Base-by-base conservation (phyloP, 1,140 invertebrate species). In the Eciton burchellii region DNA sequence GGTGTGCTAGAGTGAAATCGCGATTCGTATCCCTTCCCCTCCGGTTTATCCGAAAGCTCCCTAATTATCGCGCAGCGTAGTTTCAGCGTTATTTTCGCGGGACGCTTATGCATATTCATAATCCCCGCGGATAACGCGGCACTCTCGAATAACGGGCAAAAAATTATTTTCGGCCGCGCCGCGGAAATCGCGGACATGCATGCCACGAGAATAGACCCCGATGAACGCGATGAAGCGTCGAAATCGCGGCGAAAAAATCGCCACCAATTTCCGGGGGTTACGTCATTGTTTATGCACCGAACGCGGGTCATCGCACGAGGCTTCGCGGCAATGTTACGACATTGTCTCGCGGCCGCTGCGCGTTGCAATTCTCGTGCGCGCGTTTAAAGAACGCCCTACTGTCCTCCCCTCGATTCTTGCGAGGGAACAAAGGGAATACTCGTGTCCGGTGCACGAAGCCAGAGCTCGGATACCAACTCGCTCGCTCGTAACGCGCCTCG, bases 91-190 rank as follows among this genome's bases (percentile, higher is more conserved):
- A 68, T 79, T 79, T 79, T 79, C 74, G 19, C 35, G 4, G 41
- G 41, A 56, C 74, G 41, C 49, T 63, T 56, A 68, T 79, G 74
- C 74, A 79, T 79, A 79, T 79, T 79, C 63, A 79, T 79, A 79
- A 79, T 79, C 35, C 56, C 57, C 41, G 49, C 35, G 74, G n/a
- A 68, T 68, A 79, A 79, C 74, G 43, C 41, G n/a, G 35, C 49
- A 68, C 63, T 26, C 35, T 57, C 74, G 74, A 79, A 68, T 79
- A 79, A 79, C 74, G 74, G 21, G 49, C 35, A 26, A 77, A 56
- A 68, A 79, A 79, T 54, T 68, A 68, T 79, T 79, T 79, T 79
- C 49, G 49, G 24, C 54, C 54, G 54, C 16, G 16, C 16, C 59
- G 63, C 21, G 11, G 35, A 66, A 47, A 26, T 6, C 60, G 29